Conservation (phyloP, 2,797 vertebrate genomes). For the Triplophysa bombifrons region DNA sequence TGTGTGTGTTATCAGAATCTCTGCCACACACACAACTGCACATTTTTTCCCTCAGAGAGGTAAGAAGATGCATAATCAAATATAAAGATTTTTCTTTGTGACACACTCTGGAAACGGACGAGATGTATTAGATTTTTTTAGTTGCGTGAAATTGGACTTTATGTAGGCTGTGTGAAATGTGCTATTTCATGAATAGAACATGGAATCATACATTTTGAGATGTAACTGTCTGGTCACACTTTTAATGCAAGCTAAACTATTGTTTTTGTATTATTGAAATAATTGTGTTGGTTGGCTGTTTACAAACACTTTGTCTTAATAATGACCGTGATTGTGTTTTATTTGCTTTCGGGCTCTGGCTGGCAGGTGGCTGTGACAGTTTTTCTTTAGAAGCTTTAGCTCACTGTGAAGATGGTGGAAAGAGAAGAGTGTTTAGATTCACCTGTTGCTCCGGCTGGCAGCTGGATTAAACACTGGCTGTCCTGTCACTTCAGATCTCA, state of each 20-base stretch:
- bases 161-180: too few species aligned
- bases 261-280: background rate
- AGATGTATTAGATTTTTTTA: too few species aligned
- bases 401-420: slow-evolving; percentile 51
- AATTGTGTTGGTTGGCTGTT: background rate
- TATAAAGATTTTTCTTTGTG: background rate
- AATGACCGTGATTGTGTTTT: background rate
- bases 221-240: background rate
- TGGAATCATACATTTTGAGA: background rate
- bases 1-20: background rate
- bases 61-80: background rate
- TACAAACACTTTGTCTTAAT: background rate
- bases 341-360: slow-evolving; percentile 8
- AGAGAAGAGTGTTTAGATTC: slow-evolving; percentile 31
- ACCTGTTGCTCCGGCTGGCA: background rate
- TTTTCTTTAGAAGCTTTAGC: background rate
- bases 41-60: background rate
- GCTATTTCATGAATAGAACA: too few species aligned
- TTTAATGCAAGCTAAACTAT: background rate
- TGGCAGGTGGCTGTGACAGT: slow-evolving; percentile 28
- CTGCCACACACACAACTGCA: background rate
- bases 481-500: background rate
- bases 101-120: too few species aligned
- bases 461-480: slow-evolving; percentile 56
- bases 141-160: too few species aligned